Conservation (phyloP, 1,140 invertebrate genomes). For the Drosophila elegans region DNA sequence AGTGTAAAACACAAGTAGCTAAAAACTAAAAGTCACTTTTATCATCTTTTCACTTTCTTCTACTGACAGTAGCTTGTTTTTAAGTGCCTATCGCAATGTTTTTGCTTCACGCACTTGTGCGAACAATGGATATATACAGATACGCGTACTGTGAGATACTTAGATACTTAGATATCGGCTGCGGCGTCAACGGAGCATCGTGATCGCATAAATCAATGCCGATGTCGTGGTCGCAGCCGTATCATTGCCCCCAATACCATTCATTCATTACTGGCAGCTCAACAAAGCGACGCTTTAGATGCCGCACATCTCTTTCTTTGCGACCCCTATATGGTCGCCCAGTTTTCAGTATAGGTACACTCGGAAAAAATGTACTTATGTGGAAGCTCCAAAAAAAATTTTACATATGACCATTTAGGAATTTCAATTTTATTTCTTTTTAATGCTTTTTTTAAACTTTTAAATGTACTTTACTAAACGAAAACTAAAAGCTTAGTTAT, state of each 20-base stretch:
- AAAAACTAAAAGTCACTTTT: conserved; percentile 34
- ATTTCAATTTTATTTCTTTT: too few relatives aligned
- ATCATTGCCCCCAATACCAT: conserved; percentile 73
- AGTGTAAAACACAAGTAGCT: conserved; percentile 23
- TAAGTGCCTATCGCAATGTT: conserved; percentile 11
- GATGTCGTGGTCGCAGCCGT: conserved; percentile 51
- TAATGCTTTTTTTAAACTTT: too few relatives aligned
- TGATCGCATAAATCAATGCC: conserved; percentile 76
- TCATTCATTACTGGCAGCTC: conserved; percentile 48
- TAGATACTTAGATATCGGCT: conserved; percentile 53
- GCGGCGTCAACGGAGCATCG: conserved; percentile 35
- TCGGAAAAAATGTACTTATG: background rate
- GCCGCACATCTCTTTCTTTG: conserved; percentile 53
- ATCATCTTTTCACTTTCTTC: conserved; percentile 49
- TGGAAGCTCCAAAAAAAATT: too few relatives aligned
- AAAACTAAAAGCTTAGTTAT: too few relatives aligned
- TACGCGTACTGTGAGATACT: conserved; percentile 36
- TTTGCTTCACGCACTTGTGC: conserved; percentile 67
- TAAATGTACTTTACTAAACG: too few relatives aligned
- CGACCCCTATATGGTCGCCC: conserved; percentile 20
- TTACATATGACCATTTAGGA: too few relatives aligned
- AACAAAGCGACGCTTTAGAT: conserved; percentile 65
- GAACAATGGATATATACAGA: conserved; percentile 53
- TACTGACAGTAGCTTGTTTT: conserved; percentile 8
- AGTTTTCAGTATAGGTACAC: conserved; percentile 20